Evolutionary conservation across 2,888 invertebrate genomes (phyloP), one percentile per base, ranked within the genome.

Genomic region (Drosophila dives): DNA sequence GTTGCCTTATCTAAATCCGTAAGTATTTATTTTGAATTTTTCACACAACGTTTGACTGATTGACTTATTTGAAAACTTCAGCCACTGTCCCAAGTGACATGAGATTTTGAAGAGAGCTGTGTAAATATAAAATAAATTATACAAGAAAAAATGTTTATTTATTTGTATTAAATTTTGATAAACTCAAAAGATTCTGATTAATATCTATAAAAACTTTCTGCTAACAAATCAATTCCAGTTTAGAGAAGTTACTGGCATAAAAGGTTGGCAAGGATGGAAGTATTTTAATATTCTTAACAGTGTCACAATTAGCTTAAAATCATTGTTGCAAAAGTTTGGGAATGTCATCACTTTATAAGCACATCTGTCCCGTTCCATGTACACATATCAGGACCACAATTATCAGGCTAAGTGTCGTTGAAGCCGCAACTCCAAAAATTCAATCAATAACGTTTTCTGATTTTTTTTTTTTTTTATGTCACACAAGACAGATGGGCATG

Each of bases 351-450:
- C n/a, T 54, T 61, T 64, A 60, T 50, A 26, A 20, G 38, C 58
- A 62, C 75, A 69, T 50, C 70, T 70, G 62, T 33, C 56, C 53
- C 51, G 50, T 62, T 26, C 29, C 64, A 20, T 67, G 66, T 61
- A 64, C 67, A 65, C 67, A 75, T 60, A 68, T 75, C 59, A 62
- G 72, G 20, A 33, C 38, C 69, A 69, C 77, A 88, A 86, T 84
- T 84, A 84, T 84, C 72, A 68, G 72, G 59, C 61, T 69, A 74
- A 77, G 83, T 89, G 87, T 66, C 83, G 81, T 71, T 89, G 80
- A 83, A 77, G 67, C 80, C 55, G 70, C 58, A 60, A 64, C 58
- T 59, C 55, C 55, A 64, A 78, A 71, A 83, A 75, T 75, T 74
- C 75, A 84, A 84, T 84, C 84, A 81, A 84, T 84, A 84, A 86